Evolutionary conservation across 2,888 invertebrate genomes (phyloP).

Genomic region (Villa cingulata): DNA sequence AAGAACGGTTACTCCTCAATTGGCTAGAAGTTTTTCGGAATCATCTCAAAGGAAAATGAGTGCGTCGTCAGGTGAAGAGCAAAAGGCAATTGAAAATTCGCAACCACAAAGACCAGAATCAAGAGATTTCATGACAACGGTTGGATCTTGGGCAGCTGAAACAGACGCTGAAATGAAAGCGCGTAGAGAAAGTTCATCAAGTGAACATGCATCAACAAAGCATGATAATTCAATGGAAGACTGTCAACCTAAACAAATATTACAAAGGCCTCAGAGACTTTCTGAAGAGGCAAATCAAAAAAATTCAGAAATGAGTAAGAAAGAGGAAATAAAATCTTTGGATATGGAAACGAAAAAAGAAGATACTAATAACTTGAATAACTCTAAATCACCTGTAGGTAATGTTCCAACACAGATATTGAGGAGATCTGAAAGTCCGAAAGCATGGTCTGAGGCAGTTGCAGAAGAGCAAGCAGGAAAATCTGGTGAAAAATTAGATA

Average conservation of each 20-base stretch:
- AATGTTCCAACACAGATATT: conserved; percentile 32
- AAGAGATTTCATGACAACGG: background rate
- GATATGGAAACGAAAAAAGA: conserved; percentile 13
- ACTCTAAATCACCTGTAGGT: conserved; percentile 11
- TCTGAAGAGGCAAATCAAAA: conserved; percentile 18
- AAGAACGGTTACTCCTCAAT: conserved; percentile 20
- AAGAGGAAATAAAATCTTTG: conserved; percentile 11
- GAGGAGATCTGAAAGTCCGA: conserved; percentile 26
- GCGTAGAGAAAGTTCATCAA: conserved; percentile 32
- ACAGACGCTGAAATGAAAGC: conserved; percentile 27
- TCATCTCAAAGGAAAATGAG: conserved; percentile 37
- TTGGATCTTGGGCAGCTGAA: conserved; percentile 39
- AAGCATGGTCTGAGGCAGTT: conserved; percentile 9
- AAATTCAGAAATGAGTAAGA: conserved; percentile 21
- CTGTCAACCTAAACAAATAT: conserved; percentile 31
- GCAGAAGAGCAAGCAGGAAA: conserved; percentile 7
- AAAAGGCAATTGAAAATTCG: conserved; percentile 17
- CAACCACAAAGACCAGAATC: conserved; percentile 14
- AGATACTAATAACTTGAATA: background rate
- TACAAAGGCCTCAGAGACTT: conserved; percentile 27
- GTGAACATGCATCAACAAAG: conserved; percentile 11
- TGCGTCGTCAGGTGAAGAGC: conserved; percentile 31
- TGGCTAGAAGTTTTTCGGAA: conserved; percentile 36
- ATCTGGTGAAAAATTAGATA: background rate
- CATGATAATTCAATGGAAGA: conserved; percentile 21